Evolutionary conservation across 2,113 vertebrate species (phyloP).

Genomic region (Microcebus ravelobensis): DNA sequence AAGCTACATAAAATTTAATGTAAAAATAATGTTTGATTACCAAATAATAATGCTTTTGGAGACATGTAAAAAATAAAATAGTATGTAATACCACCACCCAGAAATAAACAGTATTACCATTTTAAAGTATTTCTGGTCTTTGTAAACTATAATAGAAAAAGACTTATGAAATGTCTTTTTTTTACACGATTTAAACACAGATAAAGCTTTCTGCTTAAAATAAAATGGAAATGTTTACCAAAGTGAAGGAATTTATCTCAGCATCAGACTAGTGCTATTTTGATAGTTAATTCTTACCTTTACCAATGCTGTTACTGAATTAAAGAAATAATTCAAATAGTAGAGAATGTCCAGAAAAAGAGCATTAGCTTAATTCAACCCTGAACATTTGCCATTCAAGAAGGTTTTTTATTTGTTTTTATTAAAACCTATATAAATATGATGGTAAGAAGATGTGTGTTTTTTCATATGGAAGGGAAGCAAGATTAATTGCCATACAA

Average conservation of each 20-base stretch:
- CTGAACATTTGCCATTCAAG: constrained; percentile 22
- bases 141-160: constrained; percentile 48
- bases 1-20: constrained; percentile 55
- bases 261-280: constrained; percentile 28
- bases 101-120: constrained; percentile 50
- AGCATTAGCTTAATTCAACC: constrained; percentile 41
- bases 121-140: constrained; percentile 52
- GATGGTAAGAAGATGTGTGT: constrained; percentile 18
- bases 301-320: constrained; percentile 24
- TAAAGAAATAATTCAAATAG: constrained; percentile 23
- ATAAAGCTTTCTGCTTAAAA: constrained; percentile 53
- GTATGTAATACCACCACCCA: constrained; percentile 50
- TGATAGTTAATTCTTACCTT: constrained; percentile 45
- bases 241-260: constrained; percentile 46
- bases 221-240: constrained; percentile 42
- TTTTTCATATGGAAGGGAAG: constrained; percentile 44
- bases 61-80: constrained; percentile 57
- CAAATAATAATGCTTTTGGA: constrained; percentile 54
- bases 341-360: background rate
- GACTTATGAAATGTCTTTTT: constrained; percentile 30
- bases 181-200: constrained; percentile 13
- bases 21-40: constrained; percentile 21
- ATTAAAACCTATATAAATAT: background rate
- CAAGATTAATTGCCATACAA: constrained; percentile 14
- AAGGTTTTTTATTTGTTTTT: background rate